Base-by-base conservation (phyloP, 2,113 vertebrate genomes). In the Chionomys nivalis region DNA sequence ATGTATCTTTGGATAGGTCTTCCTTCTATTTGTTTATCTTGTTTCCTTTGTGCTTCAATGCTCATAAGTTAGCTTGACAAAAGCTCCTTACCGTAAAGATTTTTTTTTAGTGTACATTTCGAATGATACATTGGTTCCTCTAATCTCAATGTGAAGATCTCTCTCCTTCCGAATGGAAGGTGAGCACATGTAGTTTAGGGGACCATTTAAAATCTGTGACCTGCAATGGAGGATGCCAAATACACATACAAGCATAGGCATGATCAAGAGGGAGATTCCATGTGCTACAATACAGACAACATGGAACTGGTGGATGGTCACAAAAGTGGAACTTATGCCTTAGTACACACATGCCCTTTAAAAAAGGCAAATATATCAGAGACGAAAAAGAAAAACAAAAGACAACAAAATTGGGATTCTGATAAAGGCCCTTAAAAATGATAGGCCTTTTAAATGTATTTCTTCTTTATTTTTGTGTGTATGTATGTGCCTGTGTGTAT, bases 1-100 rank as follows among this genome's bases (percentile, higher is more conserved):
- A 68, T 47, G 10, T 49, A 7, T 85, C 82, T 66, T 85, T 66
- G 39, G 77, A 72, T 88, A 66, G 55, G 42, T n/a, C 55, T 93
- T 83, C 68, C 82, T 85, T 87, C 42, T 92, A 36, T 72, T 70
- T 31, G 87, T 70, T 76, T 55, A 83, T 89, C 93, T 68, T 75
- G 78, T 94, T 93, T 89, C 36, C 83, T 89, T 83, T 94, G 55
- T 24, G 93, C 7, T 94, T 91, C 75, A 91, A 55, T 76, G 19
- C 31, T 93, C 72, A 42, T 52, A 91, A 87, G 70, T 49, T 79
- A 36, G 9, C 66, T 89, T 95, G 68, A 79, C 52, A 92, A 87
- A 2, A 89, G 39, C 77, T 44, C 58, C 26, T 82, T 65, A 42
- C 44, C 33, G 58, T 55, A 36, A 95, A 66, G 44, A 33, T 39